Percentiles rank a stretch among this genome's conserved stretches.
phyloP scores from a whole-genome alignment of 2,888 invertebrate genomes.

The Drosophila flavopinicola region DNA sequence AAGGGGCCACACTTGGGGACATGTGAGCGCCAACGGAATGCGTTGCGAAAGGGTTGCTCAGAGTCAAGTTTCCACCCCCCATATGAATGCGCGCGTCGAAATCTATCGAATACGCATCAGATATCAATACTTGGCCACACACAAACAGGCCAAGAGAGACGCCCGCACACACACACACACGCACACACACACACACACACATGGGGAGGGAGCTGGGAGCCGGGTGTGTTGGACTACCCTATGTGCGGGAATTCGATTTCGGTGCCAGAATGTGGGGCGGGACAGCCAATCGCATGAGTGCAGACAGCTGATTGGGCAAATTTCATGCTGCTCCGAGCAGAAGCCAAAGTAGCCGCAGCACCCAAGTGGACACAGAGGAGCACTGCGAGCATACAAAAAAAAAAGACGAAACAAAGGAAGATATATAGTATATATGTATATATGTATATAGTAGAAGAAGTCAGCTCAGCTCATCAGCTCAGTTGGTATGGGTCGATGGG shows the following conservation, averaged over 20 bases:
- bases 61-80: slow-evolving; percentile 54
- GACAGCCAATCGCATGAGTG: slow-evolving; percentile 77
- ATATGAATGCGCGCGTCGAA: slow-evolving; percentile 72
- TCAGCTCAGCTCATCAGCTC: slow-evolving; percentile 23
- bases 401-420: background rate
- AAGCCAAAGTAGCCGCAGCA: slow-evolving; percentile 27
- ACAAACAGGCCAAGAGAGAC: slow-evolving; percentile 11
- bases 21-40: slow-evolving; percentile 9
- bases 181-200: slow-evolving; percentile 8
- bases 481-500: slow-evolving; percentile 32
- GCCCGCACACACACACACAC: slow-evolving; percentile 9
- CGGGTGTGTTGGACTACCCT: slow-evolving; percentile 40
- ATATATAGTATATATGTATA: slow-evolving; percentile 2
- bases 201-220: slow-evolving; percentile 19
- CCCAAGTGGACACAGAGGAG: slow-evolving; percentile 15
- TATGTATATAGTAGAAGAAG: slow-evolving; percentile 14
- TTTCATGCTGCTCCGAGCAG: slow-evolving; percentile 51
- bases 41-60: slow-evolving; percentile 61
- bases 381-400: slow-evolving; percentile 2
- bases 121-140: slow-evolving; percentile 76
- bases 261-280: slow-evolving; percentile 62
- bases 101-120: slow-evolving; percentile 81
- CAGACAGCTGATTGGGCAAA: slow-evolving; percentile 80
- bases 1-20: slow-evolving; percentile 6
- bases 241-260: slow-evolving; percentile 77